Base-by-base conservation (phyloP, 2,113 vertebrate genomes). In the Leptobrachium ailaonicum region DNA sequence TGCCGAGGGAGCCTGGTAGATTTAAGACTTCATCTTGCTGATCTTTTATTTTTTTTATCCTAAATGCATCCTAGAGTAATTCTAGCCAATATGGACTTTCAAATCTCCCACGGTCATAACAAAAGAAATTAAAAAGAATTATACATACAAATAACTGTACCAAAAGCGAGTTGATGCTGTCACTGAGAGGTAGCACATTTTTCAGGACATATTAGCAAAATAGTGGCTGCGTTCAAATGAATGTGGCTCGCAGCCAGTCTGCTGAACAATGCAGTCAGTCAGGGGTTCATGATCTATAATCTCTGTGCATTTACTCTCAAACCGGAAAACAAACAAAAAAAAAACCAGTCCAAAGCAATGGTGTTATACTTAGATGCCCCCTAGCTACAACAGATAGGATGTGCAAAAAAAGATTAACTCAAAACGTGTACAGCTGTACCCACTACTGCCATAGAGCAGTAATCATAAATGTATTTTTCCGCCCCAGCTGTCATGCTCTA, bases 1-100 rank as follows among this genome's bases (percentile, higher is more conserved):
- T 69, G 53, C 54, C 43, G 41, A 69, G 43, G 42, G 69, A 50
- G 32, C 50, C 3, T 66, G 64, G 66, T 68, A 66, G 68, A 68
- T 77, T 77, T 68, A 77, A 77, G 75, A 77, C 75, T 77, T 77
- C 75, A 69, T 53, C 41, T 58, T 66, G 53, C 56, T 70, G 53
- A 69, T 43, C 41, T 70, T 70, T 41, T 32, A 56, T 32, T 77
- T 70, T 77, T 40, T 70, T 68, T 77, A 43, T 53, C 75, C 41
- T 10, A 58, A 77, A 68, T 68, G 75, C 32, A 66, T 76, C 47
- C 1, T 11, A 41, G 12, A 68, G 76, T 70, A 13, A 58, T 54
- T 41, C 8, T 66, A 44, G 76, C 76, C 76, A 77, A 77, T 58
- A 45, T 69, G 7, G 53, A 47, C 64, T 66, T 44, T 58, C 68